Percentiles rank a stretch among this genome's conserved stretches.
These are phyloP conservation scores for Xenopus borealis DNA, from an alignment of 2,113 vertebrate species.

Conservation along the genomic window DNA sequence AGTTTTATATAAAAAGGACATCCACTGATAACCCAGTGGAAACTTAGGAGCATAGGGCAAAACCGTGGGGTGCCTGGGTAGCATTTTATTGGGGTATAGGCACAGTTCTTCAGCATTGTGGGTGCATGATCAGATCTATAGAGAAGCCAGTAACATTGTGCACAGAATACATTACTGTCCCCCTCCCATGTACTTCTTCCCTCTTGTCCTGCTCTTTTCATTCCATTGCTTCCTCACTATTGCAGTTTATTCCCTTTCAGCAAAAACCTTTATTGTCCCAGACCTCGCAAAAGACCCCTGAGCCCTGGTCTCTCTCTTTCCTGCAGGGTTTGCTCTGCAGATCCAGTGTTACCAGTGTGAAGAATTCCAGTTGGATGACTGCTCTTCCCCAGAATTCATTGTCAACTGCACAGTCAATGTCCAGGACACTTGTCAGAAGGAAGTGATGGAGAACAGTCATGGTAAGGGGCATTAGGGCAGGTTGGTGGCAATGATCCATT, in stretches of 20 bases:
- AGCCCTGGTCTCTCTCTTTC: background rate
- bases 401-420: constrained; percentile 98
- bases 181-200: no score
- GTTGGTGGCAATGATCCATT: background rate
- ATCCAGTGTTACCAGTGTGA: constrained; percentile 99
- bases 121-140: no score
- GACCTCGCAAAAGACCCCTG: no score
- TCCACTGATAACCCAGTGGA: no score
- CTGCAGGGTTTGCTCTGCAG: constrained; percentile 78
- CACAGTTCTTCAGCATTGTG: no score
- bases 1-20: no score
- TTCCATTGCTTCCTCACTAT: background rate
- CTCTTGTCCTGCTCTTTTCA: background rate
- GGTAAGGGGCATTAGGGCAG: constrained; percentile 66
- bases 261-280: background rate
- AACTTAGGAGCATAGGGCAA: no score
- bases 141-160: no score
- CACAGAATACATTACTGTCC: no score
- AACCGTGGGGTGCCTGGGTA: no score
- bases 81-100: no score
- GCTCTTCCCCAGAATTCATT: constrained; percentile 90
- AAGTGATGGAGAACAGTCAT: constrained; percentile 90
- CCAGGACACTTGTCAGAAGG: constrained; percentile 97
- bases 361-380: constrained; percentile 91
- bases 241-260: background rate